Conservation (phyloP, 2,113 vertebrate genomes). For the Holacanthus passer region DNA sequence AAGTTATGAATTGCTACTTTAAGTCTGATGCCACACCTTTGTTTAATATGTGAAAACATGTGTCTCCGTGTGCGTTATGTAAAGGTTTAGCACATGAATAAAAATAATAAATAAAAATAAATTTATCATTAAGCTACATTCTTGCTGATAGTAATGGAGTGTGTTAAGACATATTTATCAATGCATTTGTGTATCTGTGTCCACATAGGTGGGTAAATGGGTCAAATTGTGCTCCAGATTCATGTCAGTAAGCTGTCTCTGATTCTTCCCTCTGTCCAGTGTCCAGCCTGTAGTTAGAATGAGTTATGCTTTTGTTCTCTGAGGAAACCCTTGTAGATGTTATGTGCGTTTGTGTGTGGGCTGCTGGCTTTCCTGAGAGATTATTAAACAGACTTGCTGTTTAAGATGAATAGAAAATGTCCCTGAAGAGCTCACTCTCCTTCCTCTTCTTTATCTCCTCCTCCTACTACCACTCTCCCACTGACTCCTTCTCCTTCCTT, state of each 20-base stretch:
- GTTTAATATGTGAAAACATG: not conserved
- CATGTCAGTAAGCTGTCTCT: constrained; percentile 5
- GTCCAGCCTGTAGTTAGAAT: constrained; percentile 7
- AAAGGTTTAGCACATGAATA: not conserved
- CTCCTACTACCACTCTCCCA: not conserved
- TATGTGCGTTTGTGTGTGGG: constrained; percentile 42
- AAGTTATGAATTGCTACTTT: not conserved
- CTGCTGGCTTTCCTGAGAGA: constrained; percentile 38
- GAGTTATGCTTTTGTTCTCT: constrained; percentile 22
- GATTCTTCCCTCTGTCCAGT: constrained; percentile 7
- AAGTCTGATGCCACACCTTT: not conserved
- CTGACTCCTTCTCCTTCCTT: constrained; percentile 7
- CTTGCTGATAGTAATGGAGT: not conserved
- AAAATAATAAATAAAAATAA: too few relatives aligned
- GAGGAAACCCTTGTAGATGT: constrained; percentile 43
- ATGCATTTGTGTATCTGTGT: constrained; percentile 1
- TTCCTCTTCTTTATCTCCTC: not conserved
- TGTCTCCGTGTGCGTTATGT: not conserved
- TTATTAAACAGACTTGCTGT: constrained; percentile 31
- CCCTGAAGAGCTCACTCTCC: constrained; percentile 23
- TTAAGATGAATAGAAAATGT: constrained; percentile 48
- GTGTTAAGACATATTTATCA: not conserved
- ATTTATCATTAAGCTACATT: not conserved
- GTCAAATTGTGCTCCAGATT: constrained; percentile 20
- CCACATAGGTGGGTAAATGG: constrained; percentile 7